Base-by-base conservation (phyloP, 2,113 vertebrate genomes). In the Phyllostomus discolor region DNA sequence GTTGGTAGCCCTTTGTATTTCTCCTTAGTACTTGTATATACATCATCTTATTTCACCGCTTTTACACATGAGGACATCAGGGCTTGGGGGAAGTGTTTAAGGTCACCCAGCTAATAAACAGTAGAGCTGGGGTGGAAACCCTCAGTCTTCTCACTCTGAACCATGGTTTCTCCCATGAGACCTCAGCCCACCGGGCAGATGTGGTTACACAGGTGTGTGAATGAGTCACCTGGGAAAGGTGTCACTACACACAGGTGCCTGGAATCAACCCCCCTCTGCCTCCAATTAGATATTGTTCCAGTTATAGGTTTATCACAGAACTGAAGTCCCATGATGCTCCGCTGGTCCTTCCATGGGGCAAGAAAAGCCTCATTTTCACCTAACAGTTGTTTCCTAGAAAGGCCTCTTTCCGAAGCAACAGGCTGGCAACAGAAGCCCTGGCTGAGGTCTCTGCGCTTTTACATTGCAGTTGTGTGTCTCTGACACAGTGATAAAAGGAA, bases 391-490 rank as follows among this genome's bases (percentile, higher is more conserved):
- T 84, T 48, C 26, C 57, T 43, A 15, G 66, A 48, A 83, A 90
- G 22, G 50, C 15, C 85, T 57, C 19, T 54, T 48, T 67, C 24
- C 11, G 20, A 84, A 52, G 38, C 4, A 14, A 43, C 28, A 35
- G 38, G 46, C 69, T 66, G 66, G n/a, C 14, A 11, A 46, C 35
- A 31, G 67, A 5, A 57, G 20, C 62, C 54, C 43, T 20, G 4
- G 33, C 38, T 33, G 17, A 69, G 1, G 50, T 52, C 80, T 38
- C 19, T 0, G 3, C 3, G 24, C 14, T 66, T 81, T 28, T 1
- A 7, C 0, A 12, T 0, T 50, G 4, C 20, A n/a, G 31, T 10
- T 35, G 26, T 20, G 14, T 4, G 10, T 50, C 38, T 64, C 22
- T 12, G 66, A 79, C 8, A 4, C 43, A n/a, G 0, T 11, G 17